Base-by-base conservation (phyloP, 2,797 vertebrate species). In the Orestias chungarensis region DNA sequence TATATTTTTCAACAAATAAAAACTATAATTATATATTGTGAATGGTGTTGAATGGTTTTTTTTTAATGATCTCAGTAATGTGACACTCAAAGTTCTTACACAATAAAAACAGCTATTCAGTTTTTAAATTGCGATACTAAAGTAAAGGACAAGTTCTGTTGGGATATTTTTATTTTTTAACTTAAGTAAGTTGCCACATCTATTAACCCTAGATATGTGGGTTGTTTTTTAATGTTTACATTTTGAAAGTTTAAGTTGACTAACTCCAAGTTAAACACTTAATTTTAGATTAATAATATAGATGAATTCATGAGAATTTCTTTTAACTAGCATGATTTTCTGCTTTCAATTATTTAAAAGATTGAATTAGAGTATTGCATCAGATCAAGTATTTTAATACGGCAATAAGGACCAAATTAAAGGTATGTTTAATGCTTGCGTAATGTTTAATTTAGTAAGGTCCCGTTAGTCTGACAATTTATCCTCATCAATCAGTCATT, bases 1-100 rank as follows among this genome's bases (percentile, higher is more conserved):
- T 62, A 7, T 62, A 42, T 62, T 62, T 61, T 62, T 40, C 55
- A 62, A 25, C 38, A 40, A 62, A 62, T 62, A 62, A 62, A 62
- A 62, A 62, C 11, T 40, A 15, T 35, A 35, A 23, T 8, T 35
- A 38, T 38, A 61, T 40, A 62, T 62, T 40, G 35, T 42, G 40
- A 62, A n/a, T 25, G 6, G 11, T 62, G 59, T 62, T n/a, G n/a
- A n/a, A 2, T 14, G 3, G 12, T 38, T 35, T 23, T 23, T 61
- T 42, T 62, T 40, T 40, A 12, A n/a, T 62, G 35, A 40, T n/a
- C 23, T 25, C 11, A n/a, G 18, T 35, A 59, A 31, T 59, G 31
- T 33, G 55, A 35, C 18, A 33, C 55, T 31, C 27, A 55, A 55
- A 55, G 54, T 29, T 55, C 14, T 29, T 55, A 18, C 6, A 31